Evolutionary conservation across 2,113 vertebrate genomes (phyloP).

Genomic region (Corvus hawaiiensis): DNA sequence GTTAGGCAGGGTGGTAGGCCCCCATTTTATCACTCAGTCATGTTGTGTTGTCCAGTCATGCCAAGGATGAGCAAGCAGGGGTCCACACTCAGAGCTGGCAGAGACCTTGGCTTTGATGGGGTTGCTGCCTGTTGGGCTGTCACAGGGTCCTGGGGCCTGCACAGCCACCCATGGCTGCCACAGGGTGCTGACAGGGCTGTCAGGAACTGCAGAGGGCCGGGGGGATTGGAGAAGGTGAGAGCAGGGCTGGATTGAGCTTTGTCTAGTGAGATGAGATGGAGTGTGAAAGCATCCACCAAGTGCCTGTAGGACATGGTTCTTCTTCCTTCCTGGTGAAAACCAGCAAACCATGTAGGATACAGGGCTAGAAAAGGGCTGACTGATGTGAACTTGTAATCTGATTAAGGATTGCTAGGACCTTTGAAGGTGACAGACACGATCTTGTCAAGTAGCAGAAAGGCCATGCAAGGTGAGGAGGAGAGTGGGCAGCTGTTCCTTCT

Average conservation of each 20-base stretch:
- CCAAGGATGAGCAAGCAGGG: background rate
- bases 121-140: background rate
- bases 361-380: background rate
- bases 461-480: background rate
- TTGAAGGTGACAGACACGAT: background rate
- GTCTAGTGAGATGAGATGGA: background rate
- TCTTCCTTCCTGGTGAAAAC: background rate
- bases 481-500: background rate
- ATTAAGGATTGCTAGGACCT: background rate
- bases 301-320: background rate
- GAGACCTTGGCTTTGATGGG: background rate
- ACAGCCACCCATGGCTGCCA: background rate
- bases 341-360: background rate
- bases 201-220: background rate
- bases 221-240: background rate
- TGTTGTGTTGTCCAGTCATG: background rate
- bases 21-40: background rate
- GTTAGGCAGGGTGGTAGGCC: background rate
- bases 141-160: rapidly evolving
- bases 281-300: background rate
- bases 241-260: background rate
- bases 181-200: background rate
- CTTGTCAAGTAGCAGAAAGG: background rate
- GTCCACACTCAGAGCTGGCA: background rate
- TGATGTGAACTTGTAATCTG: background rate